Evolutionary conservation across 2,888 invertebrate species (phyloP).

Genomic region (Leptinotarsa juncta): DNA sequence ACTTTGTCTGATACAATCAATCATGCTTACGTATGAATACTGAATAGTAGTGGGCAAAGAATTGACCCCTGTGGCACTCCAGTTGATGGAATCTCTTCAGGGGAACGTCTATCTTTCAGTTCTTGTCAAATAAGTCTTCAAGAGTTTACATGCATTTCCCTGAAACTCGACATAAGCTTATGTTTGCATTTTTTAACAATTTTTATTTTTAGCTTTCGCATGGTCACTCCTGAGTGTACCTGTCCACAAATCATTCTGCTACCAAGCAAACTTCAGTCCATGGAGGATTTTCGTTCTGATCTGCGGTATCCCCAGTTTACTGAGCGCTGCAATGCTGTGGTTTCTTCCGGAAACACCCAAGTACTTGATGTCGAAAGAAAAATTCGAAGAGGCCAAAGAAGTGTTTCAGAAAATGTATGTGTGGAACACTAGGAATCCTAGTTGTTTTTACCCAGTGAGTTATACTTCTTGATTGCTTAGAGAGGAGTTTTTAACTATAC

Average conservation of each 20-base stretch:
- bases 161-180: no score
- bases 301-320: conserved; percentile 70
- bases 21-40: no score
- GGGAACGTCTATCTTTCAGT: no score
- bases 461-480: not conserved
- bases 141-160: no score
- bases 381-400: conserved; percentile 67
- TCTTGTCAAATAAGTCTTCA: no score
- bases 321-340: conserved; percentile 68
- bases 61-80: no score
- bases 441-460: conserved; percentile 67
- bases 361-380: conserved; percentile 68
- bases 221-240: conserved; percentile 64
- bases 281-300: conserved; percentile 75
- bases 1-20: no score
- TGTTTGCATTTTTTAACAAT: not conserved
- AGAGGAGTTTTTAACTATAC: no score
- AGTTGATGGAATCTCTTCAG: no score
- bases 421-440: conserved; percentile 68
- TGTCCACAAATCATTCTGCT: conserved; percentile 55
- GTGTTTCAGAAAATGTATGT: conserved; percentile 71
- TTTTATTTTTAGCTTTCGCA: conserved; percentile 63
- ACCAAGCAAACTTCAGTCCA: conserved; percentile 66
- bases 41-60: no score
- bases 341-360: conserved; percentile 72